Evolutionary conservation across 2,113 vertebrate species (phyloP), one percentile per base, ranked within the genome.

Genomic region (Andinoacara biseriatus): DNA sequence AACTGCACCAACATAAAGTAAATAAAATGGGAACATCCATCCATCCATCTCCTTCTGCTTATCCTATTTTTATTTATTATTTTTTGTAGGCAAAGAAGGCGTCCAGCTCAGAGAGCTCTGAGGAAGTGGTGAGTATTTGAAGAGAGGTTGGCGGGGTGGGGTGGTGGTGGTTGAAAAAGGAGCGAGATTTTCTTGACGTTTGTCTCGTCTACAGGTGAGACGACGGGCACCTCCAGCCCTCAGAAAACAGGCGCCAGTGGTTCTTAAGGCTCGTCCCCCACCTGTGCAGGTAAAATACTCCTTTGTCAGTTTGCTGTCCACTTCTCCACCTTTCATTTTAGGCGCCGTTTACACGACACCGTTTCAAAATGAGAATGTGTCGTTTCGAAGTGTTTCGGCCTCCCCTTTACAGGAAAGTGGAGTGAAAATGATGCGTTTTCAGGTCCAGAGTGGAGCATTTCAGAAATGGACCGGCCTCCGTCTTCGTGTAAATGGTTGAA

Each of bases 71-170:
- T 38, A 8, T 2, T 35, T 38, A 3, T 10, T 38, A 8, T 35
- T 35, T 38, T 38, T 38, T 38, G 35, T 10, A 38, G 35, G 35
- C 5, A 38, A 38, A 38, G 9, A 38, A 38, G 35, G 35, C 35
- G 9, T 69, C 93, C 89, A 95, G 93, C 76, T 95, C 96, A 38
- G 96, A 95, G 87, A 96, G 95, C 80, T 95, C 95, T 17, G 96
- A 96, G 24, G 94, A 95, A 87, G 69, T 90, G 91, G 92, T 94
- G 62, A 91, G 92, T 90, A 61, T 59, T 38, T 49, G 8, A 5
- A 75, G 18, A 63, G 22, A 72, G 8, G 38, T 2, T 10, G 58
- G 58, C 7, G 40, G 22, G 33, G 7, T 14, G 1, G 18, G n/a
- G 4, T 35, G 72, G 13, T 18, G 3, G 24, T 18, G 14, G 13